Evolutionary conservation across 2,888 invertebrate species (phyloP).

Genomic region (Pyralis farinalis): DNA sequence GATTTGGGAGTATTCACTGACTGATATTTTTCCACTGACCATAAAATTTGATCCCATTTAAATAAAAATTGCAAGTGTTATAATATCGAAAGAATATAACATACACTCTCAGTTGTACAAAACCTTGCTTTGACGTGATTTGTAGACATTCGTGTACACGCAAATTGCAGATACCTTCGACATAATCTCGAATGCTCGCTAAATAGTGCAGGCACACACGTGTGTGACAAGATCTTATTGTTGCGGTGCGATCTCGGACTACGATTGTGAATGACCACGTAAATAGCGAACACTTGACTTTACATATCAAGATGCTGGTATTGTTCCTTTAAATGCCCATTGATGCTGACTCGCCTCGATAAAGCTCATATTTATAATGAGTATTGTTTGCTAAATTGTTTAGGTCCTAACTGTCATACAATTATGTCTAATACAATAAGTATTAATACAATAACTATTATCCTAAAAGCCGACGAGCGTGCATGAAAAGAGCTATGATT

Average conservation of each 20-base stretch:
- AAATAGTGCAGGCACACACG: constrained; percentile 49
- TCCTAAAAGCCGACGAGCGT: too few relatives aligned
- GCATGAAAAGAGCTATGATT: too few relatives aligned
- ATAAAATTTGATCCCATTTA: too few relatives aligned
- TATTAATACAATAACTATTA: too few relatives aligned
- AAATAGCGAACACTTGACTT: constrained; percentile 40
- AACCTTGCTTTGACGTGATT: background rate
- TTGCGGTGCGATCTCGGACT: constrained; percentile 41
- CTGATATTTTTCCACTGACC: too few relatives aligned
- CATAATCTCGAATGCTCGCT: constrained; percentile 9
- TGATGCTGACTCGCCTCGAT: background rate
- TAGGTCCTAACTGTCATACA: too few relatives aligned
- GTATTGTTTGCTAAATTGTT: constrained; percentile 1
- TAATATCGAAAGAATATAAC: background rate
- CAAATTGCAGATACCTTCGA: background rate
- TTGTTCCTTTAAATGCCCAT: constrained; percentile 11
- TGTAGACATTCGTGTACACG: too few relatives aligned
- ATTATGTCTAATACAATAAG: too few relatives aligned
- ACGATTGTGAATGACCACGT: constrained; percentile 42
- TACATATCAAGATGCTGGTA: constrained; percentile 30
- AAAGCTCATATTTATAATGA: constrained; percentile 1
- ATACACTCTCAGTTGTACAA: constrained; percentile 4
- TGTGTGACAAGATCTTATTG: constrained; percentile 75
- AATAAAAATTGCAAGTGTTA: too few relatives aligned
- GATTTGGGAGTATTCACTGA: too few relatives aligned